Evolutionary conservation across 2,888 invertebrate genomes (phyloP).

Genomic region (Tryphoninae sp.): DNA sequence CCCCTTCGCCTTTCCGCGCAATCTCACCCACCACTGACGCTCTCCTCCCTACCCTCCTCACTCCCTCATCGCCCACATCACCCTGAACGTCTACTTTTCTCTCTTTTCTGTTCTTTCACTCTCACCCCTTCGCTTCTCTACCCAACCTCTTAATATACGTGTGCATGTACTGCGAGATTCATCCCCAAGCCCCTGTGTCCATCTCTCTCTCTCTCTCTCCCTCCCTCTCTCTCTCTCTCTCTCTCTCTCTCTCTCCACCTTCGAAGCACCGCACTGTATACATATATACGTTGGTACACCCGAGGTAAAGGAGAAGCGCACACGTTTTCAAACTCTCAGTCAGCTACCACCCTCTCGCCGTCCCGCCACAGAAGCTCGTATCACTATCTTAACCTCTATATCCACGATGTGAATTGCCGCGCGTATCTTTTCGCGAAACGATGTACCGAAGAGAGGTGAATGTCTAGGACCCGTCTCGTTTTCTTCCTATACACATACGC

Average conservation of each 20-base stretch:
- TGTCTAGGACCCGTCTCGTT: constrained; percentile 33
- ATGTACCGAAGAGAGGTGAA: constrained; percentile 46
- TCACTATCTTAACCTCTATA: constrained; percentile 53
- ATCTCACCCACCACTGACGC: constrained; percentile 60
- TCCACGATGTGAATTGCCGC: constrained; percentile 51
- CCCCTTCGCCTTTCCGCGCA: constrained; percentile 58
- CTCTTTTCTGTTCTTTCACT: constrained; percentile 56
- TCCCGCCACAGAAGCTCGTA: constrained; percentile 28
- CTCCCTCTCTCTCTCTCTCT: constrained; percentile 1
- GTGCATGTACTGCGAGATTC: constrained; percentile 26
- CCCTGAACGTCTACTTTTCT: constrained; percentile 41
- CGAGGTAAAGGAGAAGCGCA: constrained; percentile 35
- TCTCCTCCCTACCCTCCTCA: constrained; percentile 23
- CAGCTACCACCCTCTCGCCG: constrained; percentile 2
- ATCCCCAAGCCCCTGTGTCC: background rate
- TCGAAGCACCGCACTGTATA: background rate
- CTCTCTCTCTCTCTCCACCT: constrained; percentile 44
- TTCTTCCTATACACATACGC: background rate
- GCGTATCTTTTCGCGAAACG: constrained; percentile 56
- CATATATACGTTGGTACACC: background rate
- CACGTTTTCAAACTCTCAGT: constrained; percentile 39
- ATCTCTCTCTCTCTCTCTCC: no score
- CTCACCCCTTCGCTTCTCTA: constrained; percentile 55
- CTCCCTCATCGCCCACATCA: constrained; percentile 57
- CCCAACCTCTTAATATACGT: constrained; percentile 38